Evolutionary conservation across 1,140 invertebrate species (phyloP).

Genomic region (Lasioglossum albipes): DNA sequence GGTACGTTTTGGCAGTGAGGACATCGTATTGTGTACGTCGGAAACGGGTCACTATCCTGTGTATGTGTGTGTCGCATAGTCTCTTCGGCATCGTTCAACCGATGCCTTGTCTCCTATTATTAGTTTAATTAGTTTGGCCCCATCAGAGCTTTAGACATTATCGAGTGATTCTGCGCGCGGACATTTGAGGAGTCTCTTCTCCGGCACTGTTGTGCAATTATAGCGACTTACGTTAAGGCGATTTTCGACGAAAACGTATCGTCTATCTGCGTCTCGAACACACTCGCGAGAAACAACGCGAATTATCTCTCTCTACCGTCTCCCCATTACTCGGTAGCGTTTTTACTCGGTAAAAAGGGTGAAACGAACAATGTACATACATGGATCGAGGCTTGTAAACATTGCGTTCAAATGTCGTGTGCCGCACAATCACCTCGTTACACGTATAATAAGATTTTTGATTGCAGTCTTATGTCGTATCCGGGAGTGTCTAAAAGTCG

Average conservation of each 20-base stretch:
- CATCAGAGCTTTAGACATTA: constrained; percentile 70
- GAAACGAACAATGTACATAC: not conserved
- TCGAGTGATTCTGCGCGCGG: constrained; percentile 58
- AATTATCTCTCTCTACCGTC: not conserved
- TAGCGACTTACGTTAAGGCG: not conserved
- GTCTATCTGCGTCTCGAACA: not conserved
- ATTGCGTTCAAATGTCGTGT: constrained; percentile 48
- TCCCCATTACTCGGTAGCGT: not conserved
- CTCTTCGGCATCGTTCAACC: constrained; percentile 43
- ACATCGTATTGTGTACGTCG: constrained; percentile 68
- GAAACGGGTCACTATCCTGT: constrained; percentile 56
- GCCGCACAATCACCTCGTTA: constrained; percentile 60
- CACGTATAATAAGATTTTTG: constrained; percentile 67
- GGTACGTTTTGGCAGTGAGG: constrained; percentile 77
- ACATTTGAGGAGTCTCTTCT: constrained; percentile 32
- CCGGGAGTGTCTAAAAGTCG: constrained; percentile 65
- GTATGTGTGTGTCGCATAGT: constrained; percentile 35
- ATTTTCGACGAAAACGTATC: not conserved
- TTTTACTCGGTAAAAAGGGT: not conserved
- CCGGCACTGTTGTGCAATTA: not conserved
- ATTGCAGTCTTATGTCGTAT: constrained; percentile 76
- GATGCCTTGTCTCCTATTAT: constrained; percentile 55
- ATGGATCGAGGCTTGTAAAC: not conserved
- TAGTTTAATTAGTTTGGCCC: constrained; percentile 70
- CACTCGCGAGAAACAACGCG: not conserved